These are phyloP conservation scores for Nesidiocoris tenuis DNA, from an alignment of 2,888 invertebrate genomes.

Conservation along the genomic window DNA sequence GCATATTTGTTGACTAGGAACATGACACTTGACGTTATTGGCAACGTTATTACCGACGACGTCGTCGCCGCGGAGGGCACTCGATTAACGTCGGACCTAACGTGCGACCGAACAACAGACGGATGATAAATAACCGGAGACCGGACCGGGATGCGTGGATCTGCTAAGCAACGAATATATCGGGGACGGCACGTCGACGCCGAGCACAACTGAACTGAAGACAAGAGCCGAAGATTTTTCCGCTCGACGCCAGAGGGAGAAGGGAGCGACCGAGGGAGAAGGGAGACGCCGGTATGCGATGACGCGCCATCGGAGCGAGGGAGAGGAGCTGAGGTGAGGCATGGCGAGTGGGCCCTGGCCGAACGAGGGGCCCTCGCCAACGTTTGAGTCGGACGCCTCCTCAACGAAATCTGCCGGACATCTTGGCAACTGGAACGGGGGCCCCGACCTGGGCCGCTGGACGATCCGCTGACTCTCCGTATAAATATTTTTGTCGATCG, in stretches of 20 bases:
- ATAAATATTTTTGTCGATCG: no score
- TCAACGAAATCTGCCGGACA: background rate
- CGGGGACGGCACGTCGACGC: background rate
- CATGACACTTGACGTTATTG: slow-evolving; percentile 30
- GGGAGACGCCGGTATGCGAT: background rate
- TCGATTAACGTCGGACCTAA: background rate
- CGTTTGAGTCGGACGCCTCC: background rate
- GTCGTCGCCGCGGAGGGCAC: background rate
- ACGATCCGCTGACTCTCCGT: no score
- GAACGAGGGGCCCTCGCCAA: background rate
- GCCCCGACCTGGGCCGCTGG: background rate
- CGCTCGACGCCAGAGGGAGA: background rate
- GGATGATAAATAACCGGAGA: background rate
- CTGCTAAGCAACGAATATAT: background rate
- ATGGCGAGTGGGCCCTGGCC: background rate
- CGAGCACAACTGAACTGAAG: background rate
- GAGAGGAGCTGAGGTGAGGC: background rate
- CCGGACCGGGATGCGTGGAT: background rate
- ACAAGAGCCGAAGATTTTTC: background rate
- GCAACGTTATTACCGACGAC: background rate
- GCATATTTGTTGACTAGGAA: slow-evolving; percentile 38
- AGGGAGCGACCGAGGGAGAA: background rate
- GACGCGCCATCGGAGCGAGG: background rate
- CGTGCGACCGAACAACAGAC: background rate
- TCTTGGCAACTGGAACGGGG: background rate